phyloP scores from a whole-genome alignment of 2,888 invertebrate genomes.

The Netelia inedita region DNA sequence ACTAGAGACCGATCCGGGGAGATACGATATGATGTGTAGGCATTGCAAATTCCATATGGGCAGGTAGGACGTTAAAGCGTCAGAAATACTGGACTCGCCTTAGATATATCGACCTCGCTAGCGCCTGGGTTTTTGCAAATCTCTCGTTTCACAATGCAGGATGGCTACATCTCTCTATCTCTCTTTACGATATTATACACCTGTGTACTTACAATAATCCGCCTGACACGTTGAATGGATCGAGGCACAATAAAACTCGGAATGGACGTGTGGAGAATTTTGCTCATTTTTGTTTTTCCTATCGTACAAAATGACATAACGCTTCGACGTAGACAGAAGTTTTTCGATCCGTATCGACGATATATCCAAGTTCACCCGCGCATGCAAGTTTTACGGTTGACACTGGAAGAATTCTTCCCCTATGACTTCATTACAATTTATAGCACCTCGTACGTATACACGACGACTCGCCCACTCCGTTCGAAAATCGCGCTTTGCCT shows the following conservation, averaged over 20 bases:
- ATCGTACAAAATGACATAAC: neutral
- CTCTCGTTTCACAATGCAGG: conserved; percentile 42
- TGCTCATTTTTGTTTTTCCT: neutral
- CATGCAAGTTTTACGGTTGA: neutral
- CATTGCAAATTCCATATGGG: conserved; percentile 6
- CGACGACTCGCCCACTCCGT: conserved; percentile 29
- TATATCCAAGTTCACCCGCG: conserved; percentile 7
- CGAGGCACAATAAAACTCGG: neutral
- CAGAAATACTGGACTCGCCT: conserved; percentile 15
- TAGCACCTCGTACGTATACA: conserved; percentile 23
- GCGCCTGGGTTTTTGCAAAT: conserved; percentile 35
- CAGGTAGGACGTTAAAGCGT: conserved; percentile 53
- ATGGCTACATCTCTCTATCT: conserved; percentile 35
- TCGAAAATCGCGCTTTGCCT: conserved; percentile 23
- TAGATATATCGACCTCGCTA: conserved; percentile 17
- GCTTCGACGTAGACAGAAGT: too few species aligned
- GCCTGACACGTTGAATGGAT: neutral
- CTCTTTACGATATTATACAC: conserved; percentile 20
- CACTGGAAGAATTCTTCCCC: conserved; percentile 9
- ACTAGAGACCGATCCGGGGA: neutral
- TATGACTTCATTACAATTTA: conserved; percentile 46
- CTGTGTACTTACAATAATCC: conserved; percentile 56
- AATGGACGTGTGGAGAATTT: conserved; percentile 10
- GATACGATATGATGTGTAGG: neutral
- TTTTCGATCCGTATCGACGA: too few species aligned